Conservation (phyloP, 2,797 vertebrate genomes). For the Lepidocolaptes lacrymiger region DNA sequence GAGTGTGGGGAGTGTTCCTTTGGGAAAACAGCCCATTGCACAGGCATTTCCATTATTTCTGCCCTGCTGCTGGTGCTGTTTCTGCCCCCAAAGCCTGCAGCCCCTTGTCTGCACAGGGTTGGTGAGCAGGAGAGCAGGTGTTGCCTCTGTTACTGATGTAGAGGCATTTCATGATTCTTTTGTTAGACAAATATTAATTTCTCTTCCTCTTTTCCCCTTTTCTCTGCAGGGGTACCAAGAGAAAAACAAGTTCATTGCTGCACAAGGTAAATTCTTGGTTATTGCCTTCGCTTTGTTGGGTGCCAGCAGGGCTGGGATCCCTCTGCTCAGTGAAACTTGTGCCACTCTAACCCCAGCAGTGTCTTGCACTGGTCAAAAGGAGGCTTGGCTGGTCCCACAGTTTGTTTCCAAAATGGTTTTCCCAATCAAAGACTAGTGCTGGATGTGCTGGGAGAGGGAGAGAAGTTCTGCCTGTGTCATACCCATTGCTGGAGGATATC, state of each 20-base stretch:
- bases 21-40: neutral
- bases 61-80: neutral
- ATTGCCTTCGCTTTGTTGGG: neutral
- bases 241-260: conserved; percentile 98
- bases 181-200: neutral
- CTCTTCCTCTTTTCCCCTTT: neutral
- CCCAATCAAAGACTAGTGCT: neutral
- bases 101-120: neutral
- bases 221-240: conserved; percentile 92
- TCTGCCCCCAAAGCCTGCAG: neutral
- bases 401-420: neutral
- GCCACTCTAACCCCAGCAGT: neutral
- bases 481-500: neutral
- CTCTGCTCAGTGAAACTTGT: neutral
- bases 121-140: neutral
- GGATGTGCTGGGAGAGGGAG: neutral
- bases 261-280: conserved; percentile 85
- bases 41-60: neutral
- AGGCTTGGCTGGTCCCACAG: neutral
- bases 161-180: neutral
- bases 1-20: neutral
- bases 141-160: neutral
- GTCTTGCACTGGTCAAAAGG: neutral
- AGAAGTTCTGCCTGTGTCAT: neutral
- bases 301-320: neutral